Evolutionary conservation across 2,888 invertebrate species (phyloP).

Genomic region (Pilophorus perplexus): DNA sequence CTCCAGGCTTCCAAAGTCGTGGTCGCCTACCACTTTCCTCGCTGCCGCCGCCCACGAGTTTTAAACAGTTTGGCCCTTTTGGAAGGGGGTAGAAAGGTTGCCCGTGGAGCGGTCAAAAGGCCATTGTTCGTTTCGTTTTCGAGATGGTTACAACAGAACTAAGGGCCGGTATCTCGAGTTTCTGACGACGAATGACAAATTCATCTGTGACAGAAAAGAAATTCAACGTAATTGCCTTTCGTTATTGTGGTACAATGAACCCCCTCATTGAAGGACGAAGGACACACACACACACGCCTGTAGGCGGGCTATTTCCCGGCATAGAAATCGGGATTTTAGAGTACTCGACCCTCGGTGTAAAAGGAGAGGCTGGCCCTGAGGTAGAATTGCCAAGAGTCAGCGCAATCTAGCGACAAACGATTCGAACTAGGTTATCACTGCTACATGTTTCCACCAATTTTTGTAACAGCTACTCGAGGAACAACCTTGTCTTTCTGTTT

Average conservation of each 20-base stretch:
- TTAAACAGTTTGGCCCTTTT: slow-evolving; percentile 32
- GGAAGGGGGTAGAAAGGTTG: no score
- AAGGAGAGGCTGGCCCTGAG: no score
- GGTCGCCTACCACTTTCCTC: not conserved
- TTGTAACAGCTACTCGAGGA: no score
- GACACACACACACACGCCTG: no score
- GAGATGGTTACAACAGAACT: not conserved
- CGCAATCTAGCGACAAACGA: no score
- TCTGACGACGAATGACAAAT: slow-evolving; percentile 17
- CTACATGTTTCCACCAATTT: no score
- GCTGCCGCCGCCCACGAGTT: slow-evolving; percentile 4
- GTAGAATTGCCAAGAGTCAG: no score
- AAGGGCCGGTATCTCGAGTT: not conserved
- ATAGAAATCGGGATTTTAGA: no score
- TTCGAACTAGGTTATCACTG: no score
- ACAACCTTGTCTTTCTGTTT: no score
- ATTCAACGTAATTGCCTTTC: slow-evolving; percentile 7
- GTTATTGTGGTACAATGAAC: slow-evolving; percentile 29
- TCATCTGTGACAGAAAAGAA: not conserved
- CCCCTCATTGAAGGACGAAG: slow-evolving; percentile 30
- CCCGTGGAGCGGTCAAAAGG: slow-evolving; percentile 6
- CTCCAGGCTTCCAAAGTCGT: slow-evolving; percentile 5
- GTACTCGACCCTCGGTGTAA: no score
- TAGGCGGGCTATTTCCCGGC: no score
- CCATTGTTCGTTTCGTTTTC: not conserved